Percentiles rank a stretch among this genome's conserved stretches.
Evolutionary conservation across 92 coral and sea anemone species (phyloP).

Genomic region (Parazoanthus atlanticus): DNA sequence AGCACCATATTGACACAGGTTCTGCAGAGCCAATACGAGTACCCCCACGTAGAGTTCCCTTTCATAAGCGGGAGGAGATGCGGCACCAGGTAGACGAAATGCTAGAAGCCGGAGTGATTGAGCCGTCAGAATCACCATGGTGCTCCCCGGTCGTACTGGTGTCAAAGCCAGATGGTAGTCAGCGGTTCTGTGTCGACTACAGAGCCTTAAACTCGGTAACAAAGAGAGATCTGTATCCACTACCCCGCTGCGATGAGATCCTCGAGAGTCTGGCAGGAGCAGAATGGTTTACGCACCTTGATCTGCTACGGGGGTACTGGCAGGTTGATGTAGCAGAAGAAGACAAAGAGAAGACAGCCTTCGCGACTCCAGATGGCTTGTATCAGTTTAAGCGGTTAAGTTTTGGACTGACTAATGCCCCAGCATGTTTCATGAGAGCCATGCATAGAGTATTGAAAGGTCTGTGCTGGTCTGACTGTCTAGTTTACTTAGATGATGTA

Average conservation of each 20-base stretch:
- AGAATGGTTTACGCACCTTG: constrained; percentile 49
- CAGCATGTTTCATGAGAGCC: constrained; percentile 52
- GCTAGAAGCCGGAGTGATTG: no score
- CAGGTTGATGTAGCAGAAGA: constrained; percentile 42
- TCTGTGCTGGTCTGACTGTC: constrained; percentile 50
- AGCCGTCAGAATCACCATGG: no score
- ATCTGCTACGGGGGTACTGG: constrained; percentile 49
- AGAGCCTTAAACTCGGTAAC: not conserved
- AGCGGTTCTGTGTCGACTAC: constrained; percentile 46
- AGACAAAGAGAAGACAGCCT: constrained; percentile 52
- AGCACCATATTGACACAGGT: no score
- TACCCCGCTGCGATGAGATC: constrained; percentile 52
- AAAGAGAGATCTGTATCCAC: constrained; percentile 23
- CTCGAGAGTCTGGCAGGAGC: constrained; percentile 54
- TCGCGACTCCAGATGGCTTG: constrained; percentile 53
- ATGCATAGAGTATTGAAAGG: constrained; percentile 52
- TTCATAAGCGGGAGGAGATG: no score
- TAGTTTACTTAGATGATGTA: constrained; percentile 54
- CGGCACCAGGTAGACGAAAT: no score
- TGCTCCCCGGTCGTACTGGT: no score
- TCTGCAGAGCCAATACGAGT: no score
- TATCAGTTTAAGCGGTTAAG: constrained; percentile 47
- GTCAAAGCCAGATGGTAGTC: constrained; percentile 27
- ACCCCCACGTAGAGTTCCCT: no score
- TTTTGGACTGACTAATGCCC: constrained; percentile 56